Evolutionary conservation across 2,113 vertebrate species (phyloP).

Genomic region (Eurystomus gularis): DNA sequence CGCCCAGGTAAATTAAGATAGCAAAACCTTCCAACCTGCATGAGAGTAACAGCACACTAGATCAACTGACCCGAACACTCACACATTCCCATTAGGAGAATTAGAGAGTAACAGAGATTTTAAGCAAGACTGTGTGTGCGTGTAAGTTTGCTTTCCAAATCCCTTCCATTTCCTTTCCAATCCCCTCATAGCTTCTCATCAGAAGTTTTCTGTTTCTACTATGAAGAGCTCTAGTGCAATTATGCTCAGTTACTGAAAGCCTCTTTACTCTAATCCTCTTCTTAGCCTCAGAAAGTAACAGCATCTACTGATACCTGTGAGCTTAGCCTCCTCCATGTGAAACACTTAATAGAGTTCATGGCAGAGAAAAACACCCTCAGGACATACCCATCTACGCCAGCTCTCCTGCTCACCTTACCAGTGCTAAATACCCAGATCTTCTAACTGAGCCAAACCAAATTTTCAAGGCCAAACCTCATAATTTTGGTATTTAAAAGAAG

Average conservation of each 20-base stretch:
- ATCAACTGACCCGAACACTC: not conserved
- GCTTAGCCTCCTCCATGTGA: not conserved
- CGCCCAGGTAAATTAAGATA: not conserved
- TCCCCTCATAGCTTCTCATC: constrained; percentile 22
- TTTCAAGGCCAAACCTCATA: not conserved
- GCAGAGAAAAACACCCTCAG: not conserved
- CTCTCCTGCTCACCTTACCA: not conserved
- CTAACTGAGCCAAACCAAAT: not conserved
- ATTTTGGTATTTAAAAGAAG: not conserved
- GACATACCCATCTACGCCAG: not conserved
- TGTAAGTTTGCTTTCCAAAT: not conserved
- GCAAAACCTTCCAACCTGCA: not conserved
- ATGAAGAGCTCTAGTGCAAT: constrained; percentile 26
- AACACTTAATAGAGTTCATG: not conserved
- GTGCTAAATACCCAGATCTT: not conserved
- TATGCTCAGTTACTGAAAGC: constrained; percentile 66
- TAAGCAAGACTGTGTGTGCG: not conserved
- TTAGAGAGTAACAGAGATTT: not conserved
- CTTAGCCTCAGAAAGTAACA: constrained; percentile 45
- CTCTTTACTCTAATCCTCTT: constrained; percentile 66
- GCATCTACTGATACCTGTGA: constrained; percentile 47
- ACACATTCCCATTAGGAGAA: not conserved
- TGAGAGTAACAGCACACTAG: not conserved
- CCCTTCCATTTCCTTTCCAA: not conserved
- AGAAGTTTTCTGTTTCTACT: constrained; percentile 17